Evolutionary conservation across 2,888 invertebrate species (phyloP).

Genomic region (Drosophila koepferae): DNA sequence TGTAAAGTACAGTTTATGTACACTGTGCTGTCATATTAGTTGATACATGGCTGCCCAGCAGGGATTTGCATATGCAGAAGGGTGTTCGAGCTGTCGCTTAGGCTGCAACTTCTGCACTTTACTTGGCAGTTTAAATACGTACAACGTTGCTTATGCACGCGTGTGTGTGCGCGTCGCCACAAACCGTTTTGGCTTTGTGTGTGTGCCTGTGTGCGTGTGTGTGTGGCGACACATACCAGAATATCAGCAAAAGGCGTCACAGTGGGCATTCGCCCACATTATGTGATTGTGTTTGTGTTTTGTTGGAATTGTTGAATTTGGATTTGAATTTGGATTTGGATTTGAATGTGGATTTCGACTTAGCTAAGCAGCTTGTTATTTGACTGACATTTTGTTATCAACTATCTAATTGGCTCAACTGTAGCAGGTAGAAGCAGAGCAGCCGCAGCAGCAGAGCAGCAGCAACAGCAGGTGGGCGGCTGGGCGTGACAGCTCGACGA

Average conservation of each 20-base stretch:
- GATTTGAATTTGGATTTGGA: background rate
- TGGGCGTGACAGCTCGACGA: slow-evolving; percentile 3
- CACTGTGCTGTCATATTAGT: background rate
- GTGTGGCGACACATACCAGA: background rate
- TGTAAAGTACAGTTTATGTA: background rate
- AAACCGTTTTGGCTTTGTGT: slow-evolving; percentile 3
- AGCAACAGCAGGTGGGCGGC: background rate
- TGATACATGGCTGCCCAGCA: background rate
- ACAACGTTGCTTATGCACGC: background rate
- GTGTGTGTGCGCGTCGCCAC: background rate
- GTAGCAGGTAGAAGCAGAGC: background rate
- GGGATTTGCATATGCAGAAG: background rate
- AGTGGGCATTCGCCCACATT: slow-evolving; percentile 1
- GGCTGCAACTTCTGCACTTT: background rate
- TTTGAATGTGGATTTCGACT: slow-evolving; percentile 1
- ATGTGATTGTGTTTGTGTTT: background rate
- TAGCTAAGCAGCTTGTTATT: slow-evolving; percentile 15
- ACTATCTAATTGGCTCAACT: slow-evolving; percentile 25
- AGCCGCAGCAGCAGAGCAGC: background rate
- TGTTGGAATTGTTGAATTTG: background rate
- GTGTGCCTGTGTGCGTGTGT: slow-evolving; percentile 8
- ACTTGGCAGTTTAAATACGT: slow-evolving; percentile 7
- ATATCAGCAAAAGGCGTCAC: background rate
- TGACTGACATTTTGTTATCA: slow-evolving; percentile 32
- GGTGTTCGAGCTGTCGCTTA: slow-evolving; percentile 4